A percentile compares a stretch with the other conserved stretches of the same genome.
Conservation (phyloP, 2,888 invertebrate species). For the Caenorhabditis panamensis region DNA sequence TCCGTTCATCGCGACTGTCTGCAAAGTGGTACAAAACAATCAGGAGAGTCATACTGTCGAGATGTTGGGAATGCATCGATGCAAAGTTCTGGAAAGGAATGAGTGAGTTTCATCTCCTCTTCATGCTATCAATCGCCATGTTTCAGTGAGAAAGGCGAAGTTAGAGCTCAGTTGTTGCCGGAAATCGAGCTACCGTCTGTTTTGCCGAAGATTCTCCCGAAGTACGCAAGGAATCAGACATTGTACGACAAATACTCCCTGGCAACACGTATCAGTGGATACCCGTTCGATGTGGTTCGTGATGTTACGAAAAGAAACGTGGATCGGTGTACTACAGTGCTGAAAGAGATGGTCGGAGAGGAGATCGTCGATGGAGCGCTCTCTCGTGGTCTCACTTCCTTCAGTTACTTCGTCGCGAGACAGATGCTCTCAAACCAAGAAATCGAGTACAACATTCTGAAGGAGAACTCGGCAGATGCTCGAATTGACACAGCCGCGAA, state of each 20-base stretch:
- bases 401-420: slow-evolving; percentile 33
- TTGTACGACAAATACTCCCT: not conserved
- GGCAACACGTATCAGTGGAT: slow-evolving; percentile 18
- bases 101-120: not conserved
- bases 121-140: not conserved
- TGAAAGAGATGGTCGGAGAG: slow-evolving; percentile 8
- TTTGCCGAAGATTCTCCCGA: slow-evolving; percentile 14
- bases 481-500: slow-evolving; percentile 26
- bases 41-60: slow-evolving; percentile 11
- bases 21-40: slow-evolving; percentile 29
- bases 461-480: slow-evolving; percentile 32
- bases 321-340: not conserved
- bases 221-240: not conserved
- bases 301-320: slow-evolving; percentile 11
- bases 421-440: slow-evolving; percentile 5
- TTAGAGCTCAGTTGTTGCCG: slow-evolving; percentile 18
- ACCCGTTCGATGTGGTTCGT: slow-evolving; percentile 5
- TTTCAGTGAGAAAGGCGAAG: slow-evolving; percentile 26
- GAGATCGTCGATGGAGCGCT: not conserved
- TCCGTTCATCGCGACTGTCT: slow-evolving; percentile 23
- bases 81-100: slow-evolving; percentile 28
- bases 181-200: slow-evolving; percentile 20
- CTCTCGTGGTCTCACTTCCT: slow-evolving; percentile 11
- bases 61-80: slow-evolving; percentile 35
- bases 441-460: slow-evolving; percentile 28